These are phyloP conservation scores for Sipha flava DNA, from an alignment of 1,140 invertebrate genomes.

Conservation along the genomic window DNA sequence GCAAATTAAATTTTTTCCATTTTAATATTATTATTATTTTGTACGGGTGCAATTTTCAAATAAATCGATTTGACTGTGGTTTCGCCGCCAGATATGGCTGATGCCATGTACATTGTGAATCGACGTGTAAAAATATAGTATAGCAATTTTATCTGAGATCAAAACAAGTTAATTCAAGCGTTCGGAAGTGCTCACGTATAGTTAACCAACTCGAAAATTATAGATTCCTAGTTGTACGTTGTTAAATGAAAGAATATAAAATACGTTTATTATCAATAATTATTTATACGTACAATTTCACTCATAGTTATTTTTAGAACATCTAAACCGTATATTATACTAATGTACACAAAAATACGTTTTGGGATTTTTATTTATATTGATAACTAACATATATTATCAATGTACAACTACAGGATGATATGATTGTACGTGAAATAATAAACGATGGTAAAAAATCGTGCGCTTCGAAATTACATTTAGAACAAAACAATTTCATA, in stretches of 20 bases:
- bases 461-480: too few species aligned
- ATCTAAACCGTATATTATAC: neutral
- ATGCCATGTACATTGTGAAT: neutral
- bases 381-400: too few species aligned
- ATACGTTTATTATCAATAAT: neutral
- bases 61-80: neutral
- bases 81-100: neutral
- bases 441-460: too few species aligned
- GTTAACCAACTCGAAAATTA: neutral
- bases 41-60: neutral
- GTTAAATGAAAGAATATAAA: neutral
- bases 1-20: too few species aligned
- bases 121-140: neutral
- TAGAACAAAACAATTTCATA: too few species aligned
- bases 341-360: neutral
- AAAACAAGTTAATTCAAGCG: neutral
- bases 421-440: too few species aligned
- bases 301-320: neutral
- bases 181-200: neutral
- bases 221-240: neutral
- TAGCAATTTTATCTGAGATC: neutral
- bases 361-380: neutral
- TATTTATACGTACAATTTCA: neutral
- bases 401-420: too few species aligned
- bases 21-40: too few species aligned